Evolutionary conservation across 2,888 invertebrate genomes (phyloP).

Genomic region (Lepetodrilus schrolli): DNA sequence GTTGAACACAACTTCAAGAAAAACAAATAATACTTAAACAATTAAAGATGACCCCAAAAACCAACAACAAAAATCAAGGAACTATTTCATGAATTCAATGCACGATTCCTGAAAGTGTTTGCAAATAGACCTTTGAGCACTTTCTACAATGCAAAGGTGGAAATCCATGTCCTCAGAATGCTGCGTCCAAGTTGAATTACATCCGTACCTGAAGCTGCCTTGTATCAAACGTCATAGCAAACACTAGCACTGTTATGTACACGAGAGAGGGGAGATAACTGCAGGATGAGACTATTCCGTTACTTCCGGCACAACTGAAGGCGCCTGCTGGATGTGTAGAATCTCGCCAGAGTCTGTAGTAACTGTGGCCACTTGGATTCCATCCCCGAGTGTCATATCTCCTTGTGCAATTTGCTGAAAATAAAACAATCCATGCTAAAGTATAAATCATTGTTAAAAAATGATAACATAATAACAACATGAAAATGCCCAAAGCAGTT

Average conservation of each 20-base stretch:
- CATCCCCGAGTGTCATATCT: conserved; percentile 44
- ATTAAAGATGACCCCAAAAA: too few relatives aligned
- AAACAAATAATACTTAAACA: too few relatives aligned
- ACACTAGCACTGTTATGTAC: too few relatives aligned
- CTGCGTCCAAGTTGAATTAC: background rate
- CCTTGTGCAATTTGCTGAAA: conserved; percentile 47
- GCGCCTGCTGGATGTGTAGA: conserved; percentile 56
- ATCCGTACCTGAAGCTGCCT: background rate
- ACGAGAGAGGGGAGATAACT: background rate
- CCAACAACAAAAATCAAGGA: too few relatives aligned
- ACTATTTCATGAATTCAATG: too few relatives aligned
- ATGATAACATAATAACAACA: background rate
- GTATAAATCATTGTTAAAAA: background rate
- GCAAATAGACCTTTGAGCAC: too few relatives aligned
- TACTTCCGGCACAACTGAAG: conserved; percentile 30
- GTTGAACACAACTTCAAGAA: too few relatives aligned
- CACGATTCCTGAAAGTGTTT: too few relatives aligned
- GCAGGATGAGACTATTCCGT: conserved; percentile 18
- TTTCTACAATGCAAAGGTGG: too few relatives aligned
- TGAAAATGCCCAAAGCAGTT: background rate
- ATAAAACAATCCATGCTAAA: too few relatives aligned
- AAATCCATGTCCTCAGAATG: too few relatives aligned
- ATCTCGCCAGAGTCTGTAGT: conserved; percentile 63
- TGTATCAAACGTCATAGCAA: background rate
- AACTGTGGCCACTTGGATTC: conserved; percentile 54